Percentiles rank a stretch among this genome's conserved stretches.
Conservation (phyloP, 2,113 vertebrate species). For the Colaptes auratus region DNA sequence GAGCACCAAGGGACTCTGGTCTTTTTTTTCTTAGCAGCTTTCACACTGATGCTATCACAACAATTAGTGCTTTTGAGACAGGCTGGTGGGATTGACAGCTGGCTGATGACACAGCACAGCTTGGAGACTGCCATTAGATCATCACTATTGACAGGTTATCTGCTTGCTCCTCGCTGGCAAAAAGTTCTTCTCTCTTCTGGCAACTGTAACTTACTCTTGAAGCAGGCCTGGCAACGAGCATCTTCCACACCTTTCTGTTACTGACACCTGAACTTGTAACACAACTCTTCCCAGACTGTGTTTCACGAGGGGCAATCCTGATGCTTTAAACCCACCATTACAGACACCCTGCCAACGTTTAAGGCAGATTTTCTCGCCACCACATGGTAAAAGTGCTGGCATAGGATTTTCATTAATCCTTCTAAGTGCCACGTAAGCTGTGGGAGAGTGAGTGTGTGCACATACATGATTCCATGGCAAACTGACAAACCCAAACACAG, state of each 20-base stretch:
- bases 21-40: conserved; percentile 40
- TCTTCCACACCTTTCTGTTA: neutral
- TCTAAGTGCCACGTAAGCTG: neutral
- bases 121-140: conserved; percentile 57
- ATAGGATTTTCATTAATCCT: conserved; percentile 20
- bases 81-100: conserved; percentile 51
- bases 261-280: neutral
- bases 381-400: neutral
- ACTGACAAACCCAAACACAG: neutral
- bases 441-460: neutral
- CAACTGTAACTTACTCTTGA: neutral
- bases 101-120: conserved; percentile 63
- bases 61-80: conserved; percentile 55
- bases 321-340: neutral
- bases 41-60: conserved; percentile 55
- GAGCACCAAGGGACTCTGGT: conserved; percentile 6
- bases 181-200: conserved; percentile 29
- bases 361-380: neutral
- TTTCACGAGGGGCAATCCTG: neutral
- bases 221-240: neutral
- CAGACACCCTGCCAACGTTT: neutral
- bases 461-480: neutral
- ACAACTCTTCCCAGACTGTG: neutral
- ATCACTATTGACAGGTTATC: conserved; percentile 65
- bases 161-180: neutral